phyloP scores from a whole-genome alignment of 2,113 vertebrate species.

The Apaloderma vittatum region DNA sequence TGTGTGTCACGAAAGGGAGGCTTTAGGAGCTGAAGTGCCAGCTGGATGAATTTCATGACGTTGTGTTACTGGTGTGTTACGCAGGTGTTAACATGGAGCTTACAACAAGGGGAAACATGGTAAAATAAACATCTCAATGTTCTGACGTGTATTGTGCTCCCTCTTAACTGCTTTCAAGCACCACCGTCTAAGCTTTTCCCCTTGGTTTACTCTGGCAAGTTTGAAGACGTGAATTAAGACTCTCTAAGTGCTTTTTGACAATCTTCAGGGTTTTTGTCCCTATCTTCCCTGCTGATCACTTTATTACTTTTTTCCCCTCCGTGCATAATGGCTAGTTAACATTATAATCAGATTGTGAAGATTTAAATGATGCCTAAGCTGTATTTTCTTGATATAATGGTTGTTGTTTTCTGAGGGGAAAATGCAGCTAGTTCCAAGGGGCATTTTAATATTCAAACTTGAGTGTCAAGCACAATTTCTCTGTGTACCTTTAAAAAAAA shows the following conservation, averaged over 20 bases:
- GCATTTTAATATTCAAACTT: neutral
- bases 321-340: neutral
- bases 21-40: neutral
- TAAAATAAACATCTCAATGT: neutral
- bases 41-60: neutral
- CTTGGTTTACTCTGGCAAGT: neutral
- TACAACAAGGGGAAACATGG: neutral
- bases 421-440: neutral
- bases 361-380: neutral
- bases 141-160: neutral
- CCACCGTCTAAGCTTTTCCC: neutral
- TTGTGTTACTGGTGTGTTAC: neutral
- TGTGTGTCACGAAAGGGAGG: neutral
- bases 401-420: neutral
- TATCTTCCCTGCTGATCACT: neutral
- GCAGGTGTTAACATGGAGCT: neutral
- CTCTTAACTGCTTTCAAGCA: neutral
- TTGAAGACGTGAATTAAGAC: neutral
- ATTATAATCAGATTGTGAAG: neutral
- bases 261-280: neutral
- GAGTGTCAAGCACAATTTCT: neutral
- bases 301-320: neutral
- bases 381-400: neutral
- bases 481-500: neutral
- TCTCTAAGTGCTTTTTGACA: neutral